Base-by-base conservation (phyloP, 2,797 vertebrate genomes). In the Onychomys leucogaster region DNA sequence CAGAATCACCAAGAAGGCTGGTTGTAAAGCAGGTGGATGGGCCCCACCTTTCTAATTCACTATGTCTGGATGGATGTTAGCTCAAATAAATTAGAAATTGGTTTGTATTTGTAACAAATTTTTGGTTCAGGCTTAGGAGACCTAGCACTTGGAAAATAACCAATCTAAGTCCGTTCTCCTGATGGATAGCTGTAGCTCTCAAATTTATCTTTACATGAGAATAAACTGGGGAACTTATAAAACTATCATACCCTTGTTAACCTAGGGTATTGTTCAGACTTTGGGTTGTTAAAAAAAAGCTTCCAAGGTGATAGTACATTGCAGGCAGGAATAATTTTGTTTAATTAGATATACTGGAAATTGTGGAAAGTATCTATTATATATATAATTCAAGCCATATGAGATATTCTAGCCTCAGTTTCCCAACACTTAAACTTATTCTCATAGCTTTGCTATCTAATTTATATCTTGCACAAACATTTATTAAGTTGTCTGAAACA, bases 31-130 rank as follows among this genome's bases (percentile, higher is more conserved):
- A 93, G 49, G 52, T 9, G 11, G 14, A 9, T 87, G 23, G 2
- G 2, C 2, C 5, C 2, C 6, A 25, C 1, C 2, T 5, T 16
- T 46, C 34, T 65, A 65, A 12, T 61, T 78, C 23, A 77, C 37
- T 43, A 82, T 55, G 0, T 78, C n/a, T 90, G 27, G 1, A 7
- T 89, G 34, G 9, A 2, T 32, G 86, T 61, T 61, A 83, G 69
- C 78, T 94, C 19, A 83, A 82, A 81, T 55, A 78, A 52, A 61
- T 86, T 82, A 87, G 17, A 89, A 93, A 71, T 55, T 34, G 12
- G 11, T 91, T 89, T 88, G 6, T 14, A 76, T 69, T 82, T 91
- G 13, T 61, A 83, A 41, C 34, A 85, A 63, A 71, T 95, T 55
- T 12, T 34, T 10, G n/a, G 5, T 78, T 77, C 59, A 69, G 61